A percentile compares a stretch with the other conserved stretches of the same genome.
Conservation (phyloP, 2,888 invertebrate genomes). For the Neoascia interrupta region DNA sequence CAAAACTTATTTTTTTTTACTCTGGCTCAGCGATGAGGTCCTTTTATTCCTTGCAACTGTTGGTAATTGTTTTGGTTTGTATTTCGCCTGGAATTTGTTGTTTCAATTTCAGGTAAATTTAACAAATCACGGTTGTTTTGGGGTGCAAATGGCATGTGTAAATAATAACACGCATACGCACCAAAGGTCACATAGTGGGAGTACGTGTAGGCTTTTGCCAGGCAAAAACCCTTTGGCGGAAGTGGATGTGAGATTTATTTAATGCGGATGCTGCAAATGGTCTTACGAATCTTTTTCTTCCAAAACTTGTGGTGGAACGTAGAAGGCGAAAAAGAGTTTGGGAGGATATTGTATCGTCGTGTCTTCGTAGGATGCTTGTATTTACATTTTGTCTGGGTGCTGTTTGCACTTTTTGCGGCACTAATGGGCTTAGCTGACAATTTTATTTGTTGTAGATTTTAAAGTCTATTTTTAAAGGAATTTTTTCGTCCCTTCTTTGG, state of each 20-base stretch:
- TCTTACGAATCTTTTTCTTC: no score
- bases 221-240: conserved; percentile 13
- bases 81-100: conserved; percentile 26
- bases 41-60: conserved; percentile 32
- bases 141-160: conserved; percentile 29
- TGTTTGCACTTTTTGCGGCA: no score
- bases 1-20: conserved; percentile 53
- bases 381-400: no score
- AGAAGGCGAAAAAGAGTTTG: no score
- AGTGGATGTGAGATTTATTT: conserved; percentile 38
- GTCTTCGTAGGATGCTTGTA: no score
- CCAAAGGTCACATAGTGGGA: conserved; percentile 7
- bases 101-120: conserved; percentile 60
- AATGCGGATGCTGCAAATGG: no score
- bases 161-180: conserved; percentile 24
- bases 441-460: no score
- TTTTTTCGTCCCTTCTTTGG: no score
- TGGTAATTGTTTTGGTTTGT: conserved; percentile 33
- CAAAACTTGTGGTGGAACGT: no score
- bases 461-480: no score
- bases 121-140: conserved; percentile 48
- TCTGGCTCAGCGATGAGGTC: neutral
- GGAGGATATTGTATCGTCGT: no score
- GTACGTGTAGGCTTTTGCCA: neutral
- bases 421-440: no score